These are phyloP conservation scores for Eudasyphora cyanicolor DNA, from an alignment of 2,888 invertebrate species.

Conservation along the genomic window DNA sequence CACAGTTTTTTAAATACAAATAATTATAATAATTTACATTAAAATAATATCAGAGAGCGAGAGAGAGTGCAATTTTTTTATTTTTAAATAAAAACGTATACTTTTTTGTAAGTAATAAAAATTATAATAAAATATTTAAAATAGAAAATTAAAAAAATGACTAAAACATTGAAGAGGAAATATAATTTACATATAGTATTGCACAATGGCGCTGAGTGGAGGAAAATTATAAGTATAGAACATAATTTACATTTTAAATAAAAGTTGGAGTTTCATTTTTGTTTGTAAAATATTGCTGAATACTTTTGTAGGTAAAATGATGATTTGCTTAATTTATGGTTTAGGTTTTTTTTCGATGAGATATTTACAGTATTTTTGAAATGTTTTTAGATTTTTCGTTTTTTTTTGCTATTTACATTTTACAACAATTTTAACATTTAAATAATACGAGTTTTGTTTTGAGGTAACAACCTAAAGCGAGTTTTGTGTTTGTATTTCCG, in stretches of 20 bases:
- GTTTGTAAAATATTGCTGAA: constrained; percentile 63
- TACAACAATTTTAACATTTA: constrained; percentile 73
- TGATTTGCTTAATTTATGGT: constrained; percentile 66
- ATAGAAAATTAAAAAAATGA: constrained; percentile 25
- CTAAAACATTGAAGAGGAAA: constrained; percentile 40
- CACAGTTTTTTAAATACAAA: constrained; percentile 6
- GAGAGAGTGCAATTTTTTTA: no score
- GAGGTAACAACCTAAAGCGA: constrained; percentile 72
- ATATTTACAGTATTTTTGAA: constrained; percentile 14
- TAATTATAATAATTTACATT: constrained; percentile 48
- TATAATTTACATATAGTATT: constrained; percentile 59
- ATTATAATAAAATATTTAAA: constrained; percentile 16
- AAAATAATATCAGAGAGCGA: constrained; percentile 47
- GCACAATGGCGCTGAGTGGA: constrained; percentile 61
- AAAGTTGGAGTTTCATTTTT: not conserved
- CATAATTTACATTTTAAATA: constrained; percentile 17
- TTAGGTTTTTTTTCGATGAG: constrained; percentile 40
- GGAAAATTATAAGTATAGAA: constrained; percentile 8
- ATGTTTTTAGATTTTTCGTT: not conserved
- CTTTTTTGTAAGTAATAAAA: constrained; percentile 28
- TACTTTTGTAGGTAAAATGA: constrained; percentile 74
- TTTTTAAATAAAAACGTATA: constrained; percentile 50
- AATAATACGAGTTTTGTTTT: constrained; percentile 30
- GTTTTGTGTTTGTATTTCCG: constrained; percentile 35
- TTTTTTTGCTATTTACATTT: constrained; percentile 51